Evolutionary conservation across 2,888 invertebrate genomes (phyloP).

Genomic region (Laothoe populi): DNA sequence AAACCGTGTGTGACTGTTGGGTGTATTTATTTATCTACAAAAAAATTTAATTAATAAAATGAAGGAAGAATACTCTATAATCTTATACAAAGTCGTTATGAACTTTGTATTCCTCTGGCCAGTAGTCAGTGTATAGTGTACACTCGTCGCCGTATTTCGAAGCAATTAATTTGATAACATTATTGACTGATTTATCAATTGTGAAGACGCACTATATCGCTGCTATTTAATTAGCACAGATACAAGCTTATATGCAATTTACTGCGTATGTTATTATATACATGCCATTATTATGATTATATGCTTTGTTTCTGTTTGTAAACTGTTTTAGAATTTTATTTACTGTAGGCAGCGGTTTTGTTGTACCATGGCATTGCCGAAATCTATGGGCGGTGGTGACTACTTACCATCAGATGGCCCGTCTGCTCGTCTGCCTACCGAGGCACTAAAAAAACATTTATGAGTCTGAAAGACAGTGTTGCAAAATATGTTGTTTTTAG

Average conservation of each 20-base stretch:
- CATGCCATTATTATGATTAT: not conserved
- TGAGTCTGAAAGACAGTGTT: no score
- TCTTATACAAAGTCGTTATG: not conserved
- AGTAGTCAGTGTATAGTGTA: slow-evolving; percentile 28
- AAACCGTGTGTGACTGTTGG: no score
- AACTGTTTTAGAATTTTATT: not conserved
- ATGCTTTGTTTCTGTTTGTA: slow-evolving; percentile 2
- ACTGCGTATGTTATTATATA: slow-evolving; percentile 46
- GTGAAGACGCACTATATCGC: slow-evolving; percentile 17
- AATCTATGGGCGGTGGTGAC: no score
- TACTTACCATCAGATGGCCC: no score
- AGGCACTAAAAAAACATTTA: no score
- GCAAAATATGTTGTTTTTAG: no score
- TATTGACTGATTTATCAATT: slow-evolving; percentile 24
- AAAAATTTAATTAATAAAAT: no score
- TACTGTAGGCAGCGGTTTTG: no score
- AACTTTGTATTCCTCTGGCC: slow-evolving; percentile 34
- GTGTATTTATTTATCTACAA: no score
- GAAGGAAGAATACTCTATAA: no score
- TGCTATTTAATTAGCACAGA: slow-evolving; percentile 62
- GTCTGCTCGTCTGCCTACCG: no score
- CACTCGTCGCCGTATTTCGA: not conserved
- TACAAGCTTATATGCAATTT: slow-evolving; percentile 30
- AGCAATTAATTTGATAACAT: slow-evolving; percentile 21
- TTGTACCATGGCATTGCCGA: no score